Percentiles rank a stretch among this genome's conserved stretches.
Conservation (phyloP, 2,113 vertebrate species). For the Ciconia boyciana region DNA sequence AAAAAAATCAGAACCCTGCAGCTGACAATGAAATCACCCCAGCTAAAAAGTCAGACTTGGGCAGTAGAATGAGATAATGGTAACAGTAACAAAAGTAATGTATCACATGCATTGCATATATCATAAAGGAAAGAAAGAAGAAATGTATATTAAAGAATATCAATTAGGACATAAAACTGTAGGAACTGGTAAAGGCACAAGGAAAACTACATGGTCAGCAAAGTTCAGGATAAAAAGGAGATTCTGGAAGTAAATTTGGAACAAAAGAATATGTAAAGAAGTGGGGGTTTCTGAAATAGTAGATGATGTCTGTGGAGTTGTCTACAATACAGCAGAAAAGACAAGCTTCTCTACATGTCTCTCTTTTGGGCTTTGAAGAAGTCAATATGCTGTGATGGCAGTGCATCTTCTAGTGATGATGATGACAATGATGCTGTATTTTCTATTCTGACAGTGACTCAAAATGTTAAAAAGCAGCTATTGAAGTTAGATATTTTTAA, state of each 20-base stretch:
- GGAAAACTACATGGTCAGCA: neutral
- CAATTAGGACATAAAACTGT: neutral
- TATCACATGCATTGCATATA: neutral
- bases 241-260: neutral
- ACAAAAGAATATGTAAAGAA: neutral
- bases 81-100: neutral
- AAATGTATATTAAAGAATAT: neutral
- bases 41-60: neutral
- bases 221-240: neutral
- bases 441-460: neutral
- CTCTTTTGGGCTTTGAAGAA: neutral
- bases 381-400: neutral
- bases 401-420: neutral
- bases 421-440: neutral
- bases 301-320: neutral
- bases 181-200: neutral
- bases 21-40: neutral
- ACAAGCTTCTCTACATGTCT: neutral
- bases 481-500: neutral
- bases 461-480: neutral
- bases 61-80: neutral
- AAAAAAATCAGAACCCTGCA: neutral
- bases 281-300: accelerated
- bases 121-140: neutral
- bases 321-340: neutral